Evolutionary conservation across 2,797 vertebrate species (phyloP).

Genomic region (Silurus aristotelis): DNA sequence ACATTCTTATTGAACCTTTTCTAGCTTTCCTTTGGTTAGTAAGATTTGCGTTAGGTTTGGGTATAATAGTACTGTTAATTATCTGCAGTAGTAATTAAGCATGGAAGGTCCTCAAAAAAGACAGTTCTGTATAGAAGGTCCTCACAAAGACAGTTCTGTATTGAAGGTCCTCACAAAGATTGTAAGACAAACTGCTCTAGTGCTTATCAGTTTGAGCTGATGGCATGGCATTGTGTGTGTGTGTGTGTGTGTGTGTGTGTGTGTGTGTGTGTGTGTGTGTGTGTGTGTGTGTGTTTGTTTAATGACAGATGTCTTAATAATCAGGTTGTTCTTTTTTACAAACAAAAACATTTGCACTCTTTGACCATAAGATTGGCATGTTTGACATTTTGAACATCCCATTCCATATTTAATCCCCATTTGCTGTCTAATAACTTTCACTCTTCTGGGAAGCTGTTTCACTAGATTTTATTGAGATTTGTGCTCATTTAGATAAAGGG

Average conservation of each 20-base stretch:
- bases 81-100: background rate
- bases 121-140: no score
- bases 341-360: no score
- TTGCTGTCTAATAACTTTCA: no score
- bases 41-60: background rate
- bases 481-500: no score
- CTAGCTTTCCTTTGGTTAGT: background rate
- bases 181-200: background rate
- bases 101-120: no score
- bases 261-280: background rate
- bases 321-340: background rate
- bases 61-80: background rate
- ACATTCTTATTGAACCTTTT: background rate
- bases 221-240: slow-evolving; percentile 42
- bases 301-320: background rate
- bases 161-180: background rate
- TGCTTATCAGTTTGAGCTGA: slow-evolving; percentile 27
- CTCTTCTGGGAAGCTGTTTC: no score
- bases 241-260: background rate
- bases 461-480: no score
- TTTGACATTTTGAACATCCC: no score
- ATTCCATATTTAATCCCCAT: no score
- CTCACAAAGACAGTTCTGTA: no score
- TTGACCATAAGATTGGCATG: no score
- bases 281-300: background rate